phyloP scores from a whole-genome alignment of 1,140 invertebrate species.

The Drosophila obscura region DNA sequence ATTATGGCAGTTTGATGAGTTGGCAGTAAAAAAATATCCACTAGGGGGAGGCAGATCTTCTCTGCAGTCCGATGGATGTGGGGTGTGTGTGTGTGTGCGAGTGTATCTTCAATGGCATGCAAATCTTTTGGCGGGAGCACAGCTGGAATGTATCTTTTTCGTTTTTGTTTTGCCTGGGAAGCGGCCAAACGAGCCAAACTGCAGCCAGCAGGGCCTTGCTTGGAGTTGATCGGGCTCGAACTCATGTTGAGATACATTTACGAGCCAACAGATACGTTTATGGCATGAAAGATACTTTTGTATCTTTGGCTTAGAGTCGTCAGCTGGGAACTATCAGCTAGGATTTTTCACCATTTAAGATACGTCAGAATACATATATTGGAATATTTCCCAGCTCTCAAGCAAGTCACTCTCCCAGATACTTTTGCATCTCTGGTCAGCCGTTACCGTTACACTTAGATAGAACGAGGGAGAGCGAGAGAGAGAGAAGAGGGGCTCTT shows the following conservation, averaged over 20 bases:
- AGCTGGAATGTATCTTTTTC: slow-evolving; percentile 15
- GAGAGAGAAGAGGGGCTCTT: slow-evolving; percentile 5
- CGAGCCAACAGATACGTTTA: slow-evolving; percentile 29
- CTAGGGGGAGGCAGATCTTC: background rate
- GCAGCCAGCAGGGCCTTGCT: background rate
- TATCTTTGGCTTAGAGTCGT: background rate
- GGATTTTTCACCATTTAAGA: background rate
- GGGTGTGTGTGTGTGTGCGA: slow-evolving; percentile 25
- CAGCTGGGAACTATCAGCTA: background rate
- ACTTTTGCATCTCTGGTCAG: slow-evolving; percentile 37
- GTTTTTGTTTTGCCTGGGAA: background rate
- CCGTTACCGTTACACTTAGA: slow-evolving; percentile 43
- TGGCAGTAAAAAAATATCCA: slow-evolving; percentile 62
- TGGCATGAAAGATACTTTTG: slow-evolving; percentile 24
- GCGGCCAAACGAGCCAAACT: background rate
- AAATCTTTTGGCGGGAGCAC: slow-evolving; percentile 38
- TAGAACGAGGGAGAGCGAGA: slow-evolving; percentile 6
- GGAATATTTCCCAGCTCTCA: no score
- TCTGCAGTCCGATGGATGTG: no score
- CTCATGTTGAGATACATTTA: slow-evolving; percentile 25
- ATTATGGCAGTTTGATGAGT: slow-evolving; percentile 83
- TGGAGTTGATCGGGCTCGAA: slow-evolving; percentile 7
- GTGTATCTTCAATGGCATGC: slow-evolving; percentile 22
- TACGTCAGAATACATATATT: no score
- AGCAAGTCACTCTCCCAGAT: slow-evolving; percentile 17